Percentiles rank a stretch among this genome's conserved stretches.
These are phyloP conservation scores for Ochropacha duplaris DNA, from an alignment of 2,888 invertebrate species.

Conservation along the genomic window DNA sequence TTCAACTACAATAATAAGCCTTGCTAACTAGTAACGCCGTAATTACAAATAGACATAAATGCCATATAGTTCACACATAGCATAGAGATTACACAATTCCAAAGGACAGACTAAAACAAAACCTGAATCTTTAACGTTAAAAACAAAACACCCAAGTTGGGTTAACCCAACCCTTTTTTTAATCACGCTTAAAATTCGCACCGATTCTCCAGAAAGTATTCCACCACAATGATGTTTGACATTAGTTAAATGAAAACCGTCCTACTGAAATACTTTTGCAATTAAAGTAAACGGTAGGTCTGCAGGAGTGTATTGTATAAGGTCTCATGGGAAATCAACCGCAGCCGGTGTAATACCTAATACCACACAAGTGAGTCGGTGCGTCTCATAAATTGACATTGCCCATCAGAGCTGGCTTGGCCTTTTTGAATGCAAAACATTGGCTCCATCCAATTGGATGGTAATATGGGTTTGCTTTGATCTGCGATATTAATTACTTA, in stretches of 20 bases:
- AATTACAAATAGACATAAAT: background rate
- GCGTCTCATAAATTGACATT: conserved; percentile 41
- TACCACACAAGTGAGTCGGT: conserved; percentile 32
- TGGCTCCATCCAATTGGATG: conserved; percentile 4
- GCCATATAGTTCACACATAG: no score
- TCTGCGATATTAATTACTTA: background rate
- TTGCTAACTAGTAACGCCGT: background rate
- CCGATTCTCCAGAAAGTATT: conserved; percentile 33
- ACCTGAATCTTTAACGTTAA: background rate
- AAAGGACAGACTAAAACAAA: background rate
- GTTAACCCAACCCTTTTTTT: no score
- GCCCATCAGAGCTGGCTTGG: conserved; percentile 8
- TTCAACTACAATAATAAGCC: background rate
- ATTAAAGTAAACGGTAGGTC: conserved; percentile 57
- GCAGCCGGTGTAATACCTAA: conserved; percentile 37
- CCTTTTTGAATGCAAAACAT: conserved; percentile 7
- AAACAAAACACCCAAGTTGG: conserved; percentile 23
- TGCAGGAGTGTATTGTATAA: conserved; percentile 37
- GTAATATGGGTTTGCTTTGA: background rate
- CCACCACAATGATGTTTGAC: conserved; percentile 30
- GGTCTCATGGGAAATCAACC: conserved; percentile 58
- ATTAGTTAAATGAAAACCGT: conserved; percentile 60
- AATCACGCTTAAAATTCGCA: conserved; percentile 34
- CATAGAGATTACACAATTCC: background rate
- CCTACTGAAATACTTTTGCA: conserved; percentile 58